These are phyloP conservation scores for Hypsibius dujardini DNA, from an alignment of 1,140 invertebrate species.

Conservation along the genomic window DNA sequence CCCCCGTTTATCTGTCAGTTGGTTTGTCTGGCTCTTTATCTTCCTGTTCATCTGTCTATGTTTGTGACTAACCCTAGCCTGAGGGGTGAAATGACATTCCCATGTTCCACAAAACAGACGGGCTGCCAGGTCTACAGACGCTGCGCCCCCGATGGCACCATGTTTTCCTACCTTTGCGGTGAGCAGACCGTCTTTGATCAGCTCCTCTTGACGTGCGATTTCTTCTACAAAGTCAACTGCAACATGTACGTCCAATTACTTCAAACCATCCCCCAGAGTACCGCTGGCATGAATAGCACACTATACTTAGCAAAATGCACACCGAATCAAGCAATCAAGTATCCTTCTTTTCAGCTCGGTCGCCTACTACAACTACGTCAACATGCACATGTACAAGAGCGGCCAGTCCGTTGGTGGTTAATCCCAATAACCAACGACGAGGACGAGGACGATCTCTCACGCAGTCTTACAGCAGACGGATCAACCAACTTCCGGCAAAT, in stretches of 20 bases:
- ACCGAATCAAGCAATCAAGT: not conserved
- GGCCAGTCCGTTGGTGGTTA: not conserved
- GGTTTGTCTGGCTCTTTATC: no score
- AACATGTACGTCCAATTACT: not conserved
- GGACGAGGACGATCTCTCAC: not conserved
- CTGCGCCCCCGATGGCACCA: conserved; percentile 21
- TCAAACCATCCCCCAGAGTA: not conserved
- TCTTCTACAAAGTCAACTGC: conserved; percentile 9
- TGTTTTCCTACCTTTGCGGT: conserved; percentile 29
- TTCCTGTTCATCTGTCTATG: no score
- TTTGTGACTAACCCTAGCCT: no score
- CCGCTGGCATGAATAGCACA: no score
- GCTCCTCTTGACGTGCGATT: conserved; percentile 28
- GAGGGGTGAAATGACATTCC: no score
- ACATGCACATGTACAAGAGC: conserved; percentile 6
- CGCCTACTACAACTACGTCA: not conserved
- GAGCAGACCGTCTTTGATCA: conserved; percentile 31
- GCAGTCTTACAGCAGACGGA: no score
- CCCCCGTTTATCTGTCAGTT: no score
- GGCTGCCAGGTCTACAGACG: conserved; percentile 21
- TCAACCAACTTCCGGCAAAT: no score
- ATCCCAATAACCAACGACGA: not conserved
- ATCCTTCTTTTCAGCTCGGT: not conserved
- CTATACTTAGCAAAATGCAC: not conserved
- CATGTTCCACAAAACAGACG: no score